Base-by-base conservation (phyloP, 2,113 vertebrate species). In the Eurystomus gularis region DNA sequence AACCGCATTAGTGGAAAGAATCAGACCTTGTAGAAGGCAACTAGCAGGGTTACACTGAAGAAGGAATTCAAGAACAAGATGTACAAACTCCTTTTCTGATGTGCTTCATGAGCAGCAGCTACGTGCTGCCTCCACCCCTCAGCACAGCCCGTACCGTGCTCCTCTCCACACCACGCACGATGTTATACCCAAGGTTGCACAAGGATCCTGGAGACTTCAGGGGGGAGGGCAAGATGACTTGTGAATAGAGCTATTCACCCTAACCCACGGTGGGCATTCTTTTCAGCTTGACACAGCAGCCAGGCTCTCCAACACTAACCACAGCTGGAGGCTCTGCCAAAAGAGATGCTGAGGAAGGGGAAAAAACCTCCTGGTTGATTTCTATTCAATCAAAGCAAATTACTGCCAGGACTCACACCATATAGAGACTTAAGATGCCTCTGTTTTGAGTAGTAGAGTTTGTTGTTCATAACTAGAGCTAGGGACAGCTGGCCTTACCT, bases 191-290 rank as follows among this genome's bases (percentile, higher is more conserved):
- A 86, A 87, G 93, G 91, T 60, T 91, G 54, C 76, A 88, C 58
- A 73, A 82, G 68, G 18, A 28, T 78, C 77, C 93, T 62, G 82
- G 93, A 89, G 85, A 72, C 94, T 93, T 70, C 25, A 65, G 39
- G 61, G 44, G 75, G 86, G 87, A 77, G 79, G 15, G 57, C 33
- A 81, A 90, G 94, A 65, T 96, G 94, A 72, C 64, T 64, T 49
- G 82, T 98, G 98, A 98, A 98, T 98, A 90, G 85, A 90, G 42
- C 94, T 93, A 97, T 98, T 98, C 97, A 98, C 76, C 96, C 80
- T 76, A 92, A 93, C 94, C 96, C 93, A 94, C 7, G 7, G 55
- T 89, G 91, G 94, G 87, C 86, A 96, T 86, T 52, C 72, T 15
- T 86, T 33, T 89, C 82, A 91, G 80, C 92, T 95, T 96, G 92